Conservation (phyloP, 2,888 invertebrate species). For the Scaptomyza tumidula region DNA sequence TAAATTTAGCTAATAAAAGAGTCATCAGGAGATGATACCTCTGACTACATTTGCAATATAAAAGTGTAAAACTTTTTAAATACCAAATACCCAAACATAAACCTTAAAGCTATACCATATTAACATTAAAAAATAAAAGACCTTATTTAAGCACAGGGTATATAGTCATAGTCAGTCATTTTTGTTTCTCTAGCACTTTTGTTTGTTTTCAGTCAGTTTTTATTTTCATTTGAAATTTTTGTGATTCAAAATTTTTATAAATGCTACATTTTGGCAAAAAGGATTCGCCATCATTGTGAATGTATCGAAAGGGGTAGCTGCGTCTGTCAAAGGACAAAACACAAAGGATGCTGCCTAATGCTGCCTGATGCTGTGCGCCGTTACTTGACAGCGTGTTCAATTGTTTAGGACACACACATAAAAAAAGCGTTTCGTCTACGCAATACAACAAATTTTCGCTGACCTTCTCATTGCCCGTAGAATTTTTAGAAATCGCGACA, state of each 20-base stretch:
- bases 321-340: conserved; percentile 44
- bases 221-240: conserved; percentile 65
- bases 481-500: conserved; percentile 37
- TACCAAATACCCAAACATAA: too few relatives aligned
- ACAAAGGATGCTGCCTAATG: conserved; percentile 55
- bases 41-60: too few relatives aligned
- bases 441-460: conserved; percentile 45
- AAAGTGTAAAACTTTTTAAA: too few relatives aligned
- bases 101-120: too few relatives aligned
- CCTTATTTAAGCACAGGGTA: neutral
- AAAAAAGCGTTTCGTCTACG: conserved; percentile 48
- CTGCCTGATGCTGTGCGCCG: conserved; percentile 36
- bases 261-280: conserved; percentile 75
- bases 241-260: conserved; percentile 65
- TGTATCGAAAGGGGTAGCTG: conserved; percentile 67
- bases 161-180: neutral
- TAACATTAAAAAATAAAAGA: too few relatives aligned
- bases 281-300: conserved; percentile 34
- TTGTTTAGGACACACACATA: conserved; percentile 53
- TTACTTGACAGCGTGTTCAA: conserved; percentile 61
- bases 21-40: too few relatives aligned
- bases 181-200: neutral
- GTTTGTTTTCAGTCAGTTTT: conserved; percentile 43
- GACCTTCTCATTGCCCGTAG: conserved; percentile 62
- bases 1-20: neutral